Evolutionary conservation across 2,888 invertebrate genomes (phyloP), one percentile per base, ranked within the genome.

Genomic region (Drosophila meridiana): DNA sequence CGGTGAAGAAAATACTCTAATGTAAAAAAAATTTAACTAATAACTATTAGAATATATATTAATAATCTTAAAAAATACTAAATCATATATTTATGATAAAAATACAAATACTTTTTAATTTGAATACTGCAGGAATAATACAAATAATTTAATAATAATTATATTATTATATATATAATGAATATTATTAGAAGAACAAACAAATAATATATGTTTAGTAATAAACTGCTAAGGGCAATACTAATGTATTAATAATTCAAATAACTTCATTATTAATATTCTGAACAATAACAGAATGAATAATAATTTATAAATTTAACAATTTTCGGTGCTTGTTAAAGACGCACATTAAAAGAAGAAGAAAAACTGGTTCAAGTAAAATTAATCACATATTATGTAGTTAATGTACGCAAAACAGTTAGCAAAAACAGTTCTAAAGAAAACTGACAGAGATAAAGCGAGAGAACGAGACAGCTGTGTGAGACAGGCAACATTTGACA

Each of bases 401-500:
- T 32, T 52, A 80, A 82, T 71, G 76, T 55, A 56, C 50, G 66
- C 42, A n/a, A 69, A 36, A 43, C 40, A 50, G 28, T 56, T 20
- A 53, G 20, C 45, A 47, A 28, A 20, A 47, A 28, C 26, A 50
- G 55, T 20, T 36, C 28, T 32, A 38, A 20, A 48, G 45, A 14
- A 13, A 9, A 52, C 43, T 14, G 40, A 50, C 50, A 26, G 7
- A 45, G 42, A 11, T 11, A 45, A 43, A 32, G 57, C 53, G 13
- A 28, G 57, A 36, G 58, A 14, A 5, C 9, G 20, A 40, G 14
- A 36, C 32, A 61, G 60, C 11, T 53, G 55, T 63, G 57, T 67
- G 69, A 68, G 50, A 67, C 68, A 67, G 47, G 61, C 76, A 69
- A 75, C 75, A 80, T 73, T 68, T 83, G 80, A 79, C 64, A 73